Evolutionary conservation across 2,888 invertebrate genomes (phyloP).

Genomic region (Hymenopus coronatus): DNA sequence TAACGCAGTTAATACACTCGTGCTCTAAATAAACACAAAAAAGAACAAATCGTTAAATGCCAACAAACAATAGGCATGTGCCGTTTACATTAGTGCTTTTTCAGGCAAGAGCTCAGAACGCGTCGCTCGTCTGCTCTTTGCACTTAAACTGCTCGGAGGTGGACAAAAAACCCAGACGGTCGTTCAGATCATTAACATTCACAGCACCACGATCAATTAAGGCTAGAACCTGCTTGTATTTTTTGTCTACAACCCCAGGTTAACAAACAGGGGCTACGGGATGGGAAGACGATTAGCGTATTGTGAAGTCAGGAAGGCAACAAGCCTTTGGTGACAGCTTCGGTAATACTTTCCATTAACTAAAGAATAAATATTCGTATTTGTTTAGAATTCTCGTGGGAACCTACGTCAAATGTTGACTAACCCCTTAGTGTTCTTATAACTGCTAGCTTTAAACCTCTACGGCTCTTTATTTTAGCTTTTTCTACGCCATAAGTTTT

Average conservation of each 20-base stretch:
- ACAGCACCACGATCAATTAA: slow-evolving; percentile 6
- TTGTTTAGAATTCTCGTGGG: not conserved
- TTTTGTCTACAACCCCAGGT: not conserved
- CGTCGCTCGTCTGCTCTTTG: not conserved
- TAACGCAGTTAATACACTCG: not conserved
- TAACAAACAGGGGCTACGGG: not conserved
- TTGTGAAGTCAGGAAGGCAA: not conserved
- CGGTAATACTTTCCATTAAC: not conserved
- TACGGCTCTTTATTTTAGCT: too few species aligned
- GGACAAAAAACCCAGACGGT: not conserved
- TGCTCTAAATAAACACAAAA: not conserved
- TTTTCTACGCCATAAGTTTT: too few species aligned
- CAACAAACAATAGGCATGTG: not conserved
- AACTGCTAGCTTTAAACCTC: too few species aligned
- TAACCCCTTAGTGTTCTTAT: too few species aligned
- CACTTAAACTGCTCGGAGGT: not conserved
- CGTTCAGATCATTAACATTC: not conserved
- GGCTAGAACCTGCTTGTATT: not conserved
- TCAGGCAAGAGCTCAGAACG: not conserved
- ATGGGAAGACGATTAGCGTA: not conserved
- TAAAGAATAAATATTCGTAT: not conserved
- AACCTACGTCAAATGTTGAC: not conserved
- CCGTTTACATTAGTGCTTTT: not conserved
- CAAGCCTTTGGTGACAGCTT: not conserved
- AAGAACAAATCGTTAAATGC: not conserved